Conservation (phyloP, 1,140 invertebrate genomes). For the Trichomalopsis sarcophagae region DNA sequence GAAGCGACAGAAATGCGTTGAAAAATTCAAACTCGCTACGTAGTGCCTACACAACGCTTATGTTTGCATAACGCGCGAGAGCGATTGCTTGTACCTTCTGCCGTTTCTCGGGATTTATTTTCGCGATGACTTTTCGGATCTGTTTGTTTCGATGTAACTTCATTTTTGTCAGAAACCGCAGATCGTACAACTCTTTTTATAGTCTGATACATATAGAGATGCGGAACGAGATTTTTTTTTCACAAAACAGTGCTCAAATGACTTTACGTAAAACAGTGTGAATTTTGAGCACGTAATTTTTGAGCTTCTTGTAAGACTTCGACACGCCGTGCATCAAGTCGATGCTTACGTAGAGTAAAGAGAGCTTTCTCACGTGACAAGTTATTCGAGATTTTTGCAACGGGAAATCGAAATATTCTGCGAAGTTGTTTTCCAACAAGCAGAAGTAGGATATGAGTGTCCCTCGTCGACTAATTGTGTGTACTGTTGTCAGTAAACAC, state of each 20-base stretch:
- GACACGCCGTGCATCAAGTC: not conserved
- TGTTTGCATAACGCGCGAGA: not conserved
- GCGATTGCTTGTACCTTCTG: not conserved
- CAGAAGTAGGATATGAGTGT: no score
- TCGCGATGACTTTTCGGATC: not conserved
- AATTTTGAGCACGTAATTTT: conserved; percentile 6
- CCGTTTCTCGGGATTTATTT: not conserved
- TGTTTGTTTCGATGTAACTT: not conserved
- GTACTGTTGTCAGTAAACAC: no score
- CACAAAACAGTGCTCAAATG: not conserved
- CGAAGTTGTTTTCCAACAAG: no score
- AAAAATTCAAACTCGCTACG: not conserved
- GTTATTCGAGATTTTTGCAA: not conserved
- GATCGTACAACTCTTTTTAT: not conserved
- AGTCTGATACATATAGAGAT: not conserved
- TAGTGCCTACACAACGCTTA: not conserved
- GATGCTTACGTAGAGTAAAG: not conserved
- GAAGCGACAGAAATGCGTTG: not conserved
- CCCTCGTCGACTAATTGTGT: no score
- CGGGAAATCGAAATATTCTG: not conserved
- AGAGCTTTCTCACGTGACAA: not conserved
- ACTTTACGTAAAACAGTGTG: not conserved
- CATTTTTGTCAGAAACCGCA: not conserved
- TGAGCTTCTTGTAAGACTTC: conserved; percentile 10
- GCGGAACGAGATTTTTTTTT: not conserved